Evolutionary conservation across 2,797 vertebrate species (phyloP).

Genomic region (Sorex maritimensis): DNA sequence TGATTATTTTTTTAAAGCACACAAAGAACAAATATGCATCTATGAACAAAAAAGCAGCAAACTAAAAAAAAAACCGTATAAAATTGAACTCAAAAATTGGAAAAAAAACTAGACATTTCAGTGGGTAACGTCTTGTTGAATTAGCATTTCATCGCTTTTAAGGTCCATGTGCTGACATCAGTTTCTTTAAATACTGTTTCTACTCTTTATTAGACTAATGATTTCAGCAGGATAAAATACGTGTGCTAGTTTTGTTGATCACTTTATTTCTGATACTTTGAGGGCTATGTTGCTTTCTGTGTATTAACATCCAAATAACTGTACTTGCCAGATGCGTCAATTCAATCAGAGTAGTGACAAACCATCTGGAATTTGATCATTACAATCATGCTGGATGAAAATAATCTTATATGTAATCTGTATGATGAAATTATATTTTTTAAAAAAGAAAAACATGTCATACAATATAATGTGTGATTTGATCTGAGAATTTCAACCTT

Average conservation of each 20-base stretch:
- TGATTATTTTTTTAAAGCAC: no score
- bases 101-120: not conserved
- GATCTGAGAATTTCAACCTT: not conserved
- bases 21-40: no score
- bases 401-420: not conserved
- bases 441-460: not conserved
- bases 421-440: not conserved
- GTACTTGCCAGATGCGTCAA: slow-evolving; percentile 37
- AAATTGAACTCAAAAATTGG: not conserved
- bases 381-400: not conserved
- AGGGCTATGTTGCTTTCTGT: slow-evolving; percentile 15
- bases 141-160: not conserved
- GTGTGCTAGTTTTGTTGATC: slow-evolving; percentile 19
- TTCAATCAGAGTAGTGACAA: not conserved
- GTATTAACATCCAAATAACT: slow-evolving; percentile 3
- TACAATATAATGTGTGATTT: not conserved
- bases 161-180: not conserved
- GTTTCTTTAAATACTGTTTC: not conserved
- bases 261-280: slow-evolving; percentile 9
- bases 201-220: not conserved
- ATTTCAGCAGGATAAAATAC: not conserved
- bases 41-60: not conserved
- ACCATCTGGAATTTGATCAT: not conserved
- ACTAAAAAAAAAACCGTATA: not conserved
- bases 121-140: no score